phyloP scores from a whole-genome alignment of 2,888 invertebrate species.

The Patella depressa region DNA sequence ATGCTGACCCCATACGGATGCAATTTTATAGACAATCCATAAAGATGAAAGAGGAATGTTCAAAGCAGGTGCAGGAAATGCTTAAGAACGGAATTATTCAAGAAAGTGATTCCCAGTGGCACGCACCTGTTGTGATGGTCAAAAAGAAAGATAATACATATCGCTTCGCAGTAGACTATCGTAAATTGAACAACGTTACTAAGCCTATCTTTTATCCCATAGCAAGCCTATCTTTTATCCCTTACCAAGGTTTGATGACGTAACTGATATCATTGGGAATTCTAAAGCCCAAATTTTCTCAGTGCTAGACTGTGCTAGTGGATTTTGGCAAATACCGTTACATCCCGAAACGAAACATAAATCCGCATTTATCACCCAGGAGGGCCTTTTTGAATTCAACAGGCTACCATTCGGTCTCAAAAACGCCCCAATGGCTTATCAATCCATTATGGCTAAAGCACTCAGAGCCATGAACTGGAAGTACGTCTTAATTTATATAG shows the following conservation, averaged over 20 bases:
- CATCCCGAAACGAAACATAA: slow-evolving; percentile 29
- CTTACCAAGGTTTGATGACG: slow-evolving; percentile 36
- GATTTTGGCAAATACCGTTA: slow-evolving; percentile 36
- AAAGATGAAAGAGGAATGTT: slow-evolving; percentile 20
- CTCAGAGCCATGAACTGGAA: slow-evolving; percentile 40
- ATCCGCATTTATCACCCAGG: slow-evolving; percentile 39
- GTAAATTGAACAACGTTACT: slow-evolving; percentile 34
- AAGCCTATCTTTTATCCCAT: slow-evolving; percentile 34
- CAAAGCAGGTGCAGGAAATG: slow-evolving; percentile 36
- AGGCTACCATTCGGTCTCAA: slow-evolving; percentile 41
- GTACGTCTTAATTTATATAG: slow-evolving; percentile 40
- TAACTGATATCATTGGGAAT: slow-evolving; percentile 33
- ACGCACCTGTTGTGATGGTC: slow-evolving; percentile 37
- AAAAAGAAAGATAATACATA: slow-evolving; percentile 33
- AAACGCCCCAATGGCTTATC: slow-evolving; percentile 40
- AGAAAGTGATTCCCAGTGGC: slow-evolving; percentile 24
- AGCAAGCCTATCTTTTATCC: slow-evolving; percentile 35
- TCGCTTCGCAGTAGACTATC: slow-evolving; percentile 40
- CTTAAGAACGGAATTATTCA: slow-evolving; percentile 25
- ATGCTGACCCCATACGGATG: slow-evolving; percentile 30
- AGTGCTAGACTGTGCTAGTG: slow-evolving; percentile 31
- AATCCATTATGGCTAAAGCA: slow-evolving; percentile 33
- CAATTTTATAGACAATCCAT: slow-evolving; percentile 29
- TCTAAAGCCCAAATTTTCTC: slow-evolving; percentile 27
- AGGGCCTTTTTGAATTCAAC: slow-evolving; percentile 36